A percentile compares a stretch with the other conserved stretches of the same genome.
Conservation (phyloP, 2,888 invertebrate species). For the Orthosia gothica region DNA sequence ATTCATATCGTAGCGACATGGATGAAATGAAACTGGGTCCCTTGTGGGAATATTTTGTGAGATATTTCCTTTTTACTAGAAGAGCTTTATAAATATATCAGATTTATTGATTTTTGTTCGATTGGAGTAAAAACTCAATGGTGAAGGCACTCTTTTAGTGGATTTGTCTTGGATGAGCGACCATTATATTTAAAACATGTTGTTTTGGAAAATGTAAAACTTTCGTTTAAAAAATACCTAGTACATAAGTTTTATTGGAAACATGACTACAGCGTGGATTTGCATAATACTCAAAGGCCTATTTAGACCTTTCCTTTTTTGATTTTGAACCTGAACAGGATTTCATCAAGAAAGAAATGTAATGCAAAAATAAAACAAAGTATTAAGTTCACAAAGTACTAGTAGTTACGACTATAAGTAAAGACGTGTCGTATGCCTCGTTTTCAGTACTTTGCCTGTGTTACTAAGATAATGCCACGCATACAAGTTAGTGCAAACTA, state of each 20-base stretch:
- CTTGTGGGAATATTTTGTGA: constrained; percentile 60
- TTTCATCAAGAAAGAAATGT: neutral
- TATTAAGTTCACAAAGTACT: constrained; percentile 41
- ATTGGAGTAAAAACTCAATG: neutral
- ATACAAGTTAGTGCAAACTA: constrained; percentile 76
- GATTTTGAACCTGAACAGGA: too few species aligned
- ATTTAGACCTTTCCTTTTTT: too few species aligned
- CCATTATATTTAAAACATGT: neutral
- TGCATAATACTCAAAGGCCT: too few species aligned
- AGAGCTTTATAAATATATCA: constrained; percentile 25
- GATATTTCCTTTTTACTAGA: constrained; percentile 58
- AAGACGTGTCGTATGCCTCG: constrained; percentile 35
- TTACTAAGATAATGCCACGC: constrained; percentile 75
- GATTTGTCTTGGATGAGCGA: neutral
- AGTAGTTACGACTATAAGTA: constrained; percentile 33
- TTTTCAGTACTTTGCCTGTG: constrained; percentile 65
- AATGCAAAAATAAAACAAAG: neutral
- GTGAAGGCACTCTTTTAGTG: neutral
- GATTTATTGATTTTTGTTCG: constrained; percentile 41
- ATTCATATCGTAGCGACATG: constrained; percentile 71
- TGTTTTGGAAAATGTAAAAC: neutral
- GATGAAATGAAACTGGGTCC: constrained; percentile 67
- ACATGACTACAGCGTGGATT: neutral
- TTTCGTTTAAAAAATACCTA: neutral
- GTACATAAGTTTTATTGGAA: neutral